Base-by-base conservation (phyloP, 2,113 vertebrate species). In the Leptobrachium ailaonicum region DNA sequence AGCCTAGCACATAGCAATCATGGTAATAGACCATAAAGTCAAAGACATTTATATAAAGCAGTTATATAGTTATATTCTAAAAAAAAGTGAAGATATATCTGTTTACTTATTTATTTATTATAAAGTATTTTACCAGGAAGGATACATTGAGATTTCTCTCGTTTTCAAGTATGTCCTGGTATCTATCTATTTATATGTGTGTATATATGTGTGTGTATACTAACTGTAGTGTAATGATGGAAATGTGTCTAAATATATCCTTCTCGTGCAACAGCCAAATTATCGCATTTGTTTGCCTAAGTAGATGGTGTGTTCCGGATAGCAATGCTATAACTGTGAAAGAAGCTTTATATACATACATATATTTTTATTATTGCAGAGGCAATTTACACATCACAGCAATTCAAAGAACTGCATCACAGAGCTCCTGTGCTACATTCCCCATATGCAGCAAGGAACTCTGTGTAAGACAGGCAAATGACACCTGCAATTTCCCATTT, bases 251-350 rank as follows among this genome's bases (percentile, higher is more conserved):
- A 80, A 68, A 63, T 74, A 73, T 67, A 74, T 69, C 63, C 12
- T 14, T 56, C 13, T 67, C 73, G 66, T 68, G 50, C 50, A 75
- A 9, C 69, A 68, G 64, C 41, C 63, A 81, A 81, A 81, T 81
- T 68, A 73, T 69, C 58, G 71, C 73, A 75, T 81, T 68, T 60
- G 56, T 74, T 44, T 66, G 63, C 40, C 62, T 73, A 80, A 80
- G 73, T 80, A 80, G 58, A 73, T 74, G 62, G 66, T 73, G n/a
- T 12, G 43, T 56, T 80, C 63, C 76, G 60, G 67, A 73, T 73
- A 67, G 78, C 44, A 32, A 32, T 32, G 20, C 20, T 32, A 32
- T 32, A 32, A 32, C 20, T 32, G 20, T 32, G 20, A 32, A 32
- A 32, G 20, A 32, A 32, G 20, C 20, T 32, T 32, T 32, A 32